Base-by-base conservation (phyloP, 2,113 vertebrate species). In the Nesospiza acunhae region DNA sequence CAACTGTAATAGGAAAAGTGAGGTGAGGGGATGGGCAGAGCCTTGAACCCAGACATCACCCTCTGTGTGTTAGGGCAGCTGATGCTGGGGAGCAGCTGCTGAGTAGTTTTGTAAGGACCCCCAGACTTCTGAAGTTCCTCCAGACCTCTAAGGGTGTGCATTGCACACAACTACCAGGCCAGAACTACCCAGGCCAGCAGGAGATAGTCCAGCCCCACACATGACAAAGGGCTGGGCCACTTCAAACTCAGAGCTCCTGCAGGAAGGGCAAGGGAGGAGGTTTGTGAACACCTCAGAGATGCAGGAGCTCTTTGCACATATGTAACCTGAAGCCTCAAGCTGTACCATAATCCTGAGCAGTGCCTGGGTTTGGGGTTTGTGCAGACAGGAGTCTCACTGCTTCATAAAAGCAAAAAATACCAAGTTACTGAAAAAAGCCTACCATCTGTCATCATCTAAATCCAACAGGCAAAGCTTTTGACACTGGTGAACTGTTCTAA, bases 401-500 rank as follows among this genome's bases (percentile, higher is more conserved):
- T 63, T 85, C 22, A 15, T 5, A 11, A 83, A 69, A 89, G 44
- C 46, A 49, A 87, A 30, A 83, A 96, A 92, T 55, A 55, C 12
- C 63, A 73, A 73, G 47, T 70, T 76, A 60, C 30, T 24, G 28
- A 75, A 82, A 75, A 75, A 84, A 76, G 24, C 2, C 17, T 23
- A 93, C 44, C 58, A 80, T 37, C 73, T 92, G 46, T 39, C 53
- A n/a, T 31, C 49, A n/a, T 49, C 16, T 39, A 72, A 84, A 81
- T 75, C 16, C 7, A 4, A 30, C 18, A 82, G 24, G n/a, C 56
- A n/a, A 89, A 92, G 35, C 15, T 85, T 87, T 62, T 90, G 46
- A 85, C 58, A 74, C 10, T 21, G 20, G 24, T 92, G 47, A 90
- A 86, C 60, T 83, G 47, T 21, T 89, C 46, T 69, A 95, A 68